These are phyloP conservation scores for Spondyliosoma cantharus DNA, from an alignment of 2,797 vertebrate species.

Conservation along the genomic window DNA sequence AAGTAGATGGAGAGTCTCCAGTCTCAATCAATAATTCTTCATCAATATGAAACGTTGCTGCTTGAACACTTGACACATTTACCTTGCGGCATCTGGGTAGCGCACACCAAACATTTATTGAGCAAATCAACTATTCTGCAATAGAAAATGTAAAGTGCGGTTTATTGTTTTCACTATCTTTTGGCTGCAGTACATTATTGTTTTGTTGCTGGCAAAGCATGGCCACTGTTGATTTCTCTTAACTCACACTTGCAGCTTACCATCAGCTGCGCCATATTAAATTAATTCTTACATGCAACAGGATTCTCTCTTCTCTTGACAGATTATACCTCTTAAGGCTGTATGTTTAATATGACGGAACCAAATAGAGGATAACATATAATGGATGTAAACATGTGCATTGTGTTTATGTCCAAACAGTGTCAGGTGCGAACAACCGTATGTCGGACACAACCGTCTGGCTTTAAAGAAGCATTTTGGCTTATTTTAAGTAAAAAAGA, in stretches of 20 bases:
- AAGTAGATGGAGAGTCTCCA: slow-evolving; percentile 9
- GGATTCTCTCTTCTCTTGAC: too few species aligned
- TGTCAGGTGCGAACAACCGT: too few species aligned
- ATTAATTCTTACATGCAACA: too few species aligned
- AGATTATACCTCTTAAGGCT: too few species aligned
- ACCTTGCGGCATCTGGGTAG: slow-evolving; percentile 24
- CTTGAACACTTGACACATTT: slow-evolving; percentile 22
- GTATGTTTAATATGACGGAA: too few species aligned
- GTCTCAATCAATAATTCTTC: slow-evolving; percentile 30
- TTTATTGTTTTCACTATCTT: slow-evolving; percentile 1
- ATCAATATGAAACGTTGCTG: slow-evolving; percentile 24
- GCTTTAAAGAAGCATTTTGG: not conserved
- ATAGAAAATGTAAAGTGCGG: not conserved
- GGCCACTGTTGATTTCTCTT: not conserved
- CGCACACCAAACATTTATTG: slow-evolving; percentile 27
- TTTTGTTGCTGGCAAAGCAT: slow-evolving; percentile 17
- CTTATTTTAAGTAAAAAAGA: not conserved
- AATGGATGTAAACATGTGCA: too few species aligned
- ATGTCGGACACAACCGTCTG: too few species aligned
- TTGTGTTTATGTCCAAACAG: too few species aligned
- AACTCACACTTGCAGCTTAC: not conserved
- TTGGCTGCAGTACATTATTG: not conserved
- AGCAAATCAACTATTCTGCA: slow-evolving; percentile 9
- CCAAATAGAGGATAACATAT: too few species aligned
- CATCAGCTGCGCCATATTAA: not conserved